Evolutionary conservation across 1,140 invertebrate genomes (phyloP).

Genomic region (Metaphire vulgaris): DNA sequence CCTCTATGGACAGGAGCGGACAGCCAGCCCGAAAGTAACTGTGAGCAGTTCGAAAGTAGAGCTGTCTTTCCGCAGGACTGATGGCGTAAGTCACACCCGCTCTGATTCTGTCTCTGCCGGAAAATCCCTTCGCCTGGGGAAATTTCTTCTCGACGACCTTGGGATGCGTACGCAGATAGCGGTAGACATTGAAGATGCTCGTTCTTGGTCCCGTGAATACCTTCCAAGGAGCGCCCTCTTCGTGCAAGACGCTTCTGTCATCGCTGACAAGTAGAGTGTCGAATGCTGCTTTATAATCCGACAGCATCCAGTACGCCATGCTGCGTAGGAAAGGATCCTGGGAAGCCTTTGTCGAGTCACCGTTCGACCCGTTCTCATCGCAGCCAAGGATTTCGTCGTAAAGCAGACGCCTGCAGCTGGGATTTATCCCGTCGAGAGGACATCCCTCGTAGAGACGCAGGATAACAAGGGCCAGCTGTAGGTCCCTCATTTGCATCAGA

Average conservation of each 20-base stretch:
- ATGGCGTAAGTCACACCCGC: background rate
- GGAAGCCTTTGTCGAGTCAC: constrained; percentile 67
- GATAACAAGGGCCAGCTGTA: constrained; percentile 92
- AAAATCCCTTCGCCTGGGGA: constrained; percentile 36
- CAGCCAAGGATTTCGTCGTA: constrained; percentile 58
- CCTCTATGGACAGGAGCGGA: constrained; percentile 90
- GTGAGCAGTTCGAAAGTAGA: constrained; percentile 97
- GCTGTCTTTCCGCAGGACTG: constrained; percentile 25
- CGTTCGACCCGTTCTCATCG: constrained; percentile 54
- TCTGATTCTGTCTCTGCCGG: background rate
- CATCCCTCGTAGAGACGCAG: constrained; percentile 78
- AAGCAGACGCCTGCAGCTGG: constrained; percentile 41
- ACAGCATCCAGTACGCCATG: constrained; percentile 94
- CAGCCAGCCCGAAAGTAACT: constrained; percentile 96
- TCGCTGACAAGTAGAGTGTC: constrained; percentile 62
- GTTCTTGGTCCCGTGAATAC: constrained; percentile 61
- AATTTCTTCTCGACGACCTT: constrained; percentile 70
- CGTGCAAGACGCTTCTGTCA: background rate
- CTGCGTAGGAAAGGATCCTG: constrained; percentile 95
- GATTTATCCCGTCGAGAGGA: constrained; percentile 37
- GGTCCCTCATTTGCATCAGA: constrained; percentile 84
- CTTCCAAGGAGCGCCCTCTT: background rate
- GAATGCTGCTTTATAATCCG: constrained; percentile 80
- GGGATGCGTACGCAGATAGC: constrained; percentile 92
- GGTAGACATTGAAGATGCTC: constrained; percentile 98